phyloP scores from a whole-genome alignment of 2,113 vertebrate species.

The Phainopepla nitens region DNA sequence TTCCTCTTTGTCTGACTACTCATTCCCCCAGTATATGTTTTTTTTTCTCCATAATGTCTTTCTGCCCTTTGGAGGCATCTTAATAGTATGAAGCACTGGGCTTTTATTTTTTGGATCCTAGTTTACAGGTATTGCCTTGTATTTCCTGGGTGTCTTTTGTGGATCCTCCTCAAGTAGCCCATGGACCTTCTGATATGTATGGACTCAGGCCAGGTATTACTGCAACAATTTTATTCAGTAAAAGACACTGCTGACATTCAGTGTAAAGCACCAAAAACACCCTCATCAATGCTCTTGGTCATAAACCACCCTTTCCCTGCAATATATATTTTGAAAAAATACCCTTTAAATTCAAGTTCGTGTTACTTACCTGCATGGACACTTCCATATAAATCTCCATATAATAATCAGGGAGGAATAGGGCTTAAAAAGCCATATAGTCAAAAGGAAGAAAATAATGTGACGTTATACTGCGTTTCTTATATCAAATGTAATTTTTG shows the following conservation, averaged over 20 bases:
- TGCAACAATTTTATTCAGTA: neutral
- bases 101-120: neutral
- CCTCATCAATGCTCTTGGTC: neutral
- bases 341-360: fast-evolving
- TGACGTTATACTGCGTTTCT: neutral
- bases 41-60: neutral
- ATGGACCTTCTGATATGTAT: neutral
- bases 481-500: neutral
- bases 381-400: neutral
- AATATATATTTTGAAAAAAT: neutral
- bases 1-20: neutral
- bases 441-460: neutral
- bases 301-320: neutral
- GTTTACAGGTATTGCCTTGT: neutral
- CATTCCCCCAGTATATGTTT: neutral
- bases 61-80: neutral
- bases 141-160: neutral
- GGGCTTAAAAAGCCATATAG: neutral
- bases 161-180: neutral
- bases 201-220: neutral
- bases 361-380: neutral
- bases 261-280: neutral
- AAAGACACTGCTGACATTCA: neutral
- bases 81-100: neutral
- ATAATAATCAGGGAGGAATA: neutral